Conservation (phyloP, 2,797 vertebrate species). For the Eulemur albifrons region DNA sequence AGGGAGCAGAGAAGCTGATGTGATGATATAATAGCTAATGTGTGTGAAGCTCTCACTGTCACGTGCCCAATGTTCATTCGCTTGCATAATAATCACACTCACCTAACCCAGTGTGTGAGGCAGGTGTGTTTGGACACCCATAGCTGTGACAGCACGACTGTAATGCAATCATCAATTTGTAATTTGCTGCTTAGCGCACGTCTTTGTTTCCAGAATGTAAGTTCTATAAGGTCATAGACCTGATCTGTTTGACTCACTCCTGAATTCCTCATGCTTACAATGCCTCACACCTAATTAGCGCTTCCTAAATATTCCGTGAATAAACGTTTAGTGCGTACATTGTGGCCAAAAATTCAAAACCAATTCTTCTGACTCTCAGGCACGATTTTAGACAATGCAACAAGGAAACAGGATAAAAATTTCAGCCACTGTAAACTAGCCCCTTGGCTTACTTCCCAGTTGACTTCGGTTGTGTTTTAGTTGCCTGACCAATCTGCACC, state of each 20-base stretch:
- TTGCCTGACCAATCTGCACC: neutral
- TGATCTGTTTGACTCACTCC: neutral
- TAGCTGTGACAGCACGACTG: neutral
- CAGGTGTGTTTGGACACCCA: neutral
- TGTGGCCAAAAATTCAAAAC: neutral
- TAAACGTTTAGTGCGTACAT: neutral
- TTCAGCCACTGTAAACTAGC: neutral
- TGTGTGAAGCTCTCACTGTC: neutral
- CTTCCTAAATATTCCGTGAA: neutral
- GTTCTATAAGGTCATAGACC: neutral
- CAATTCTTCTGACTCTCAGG: neutral
- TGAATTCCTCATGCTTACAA: neutral
- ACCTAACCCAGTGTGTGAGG: neutral
- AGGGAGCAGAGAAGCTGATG: neutral
- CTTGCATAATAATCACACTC: neutral
- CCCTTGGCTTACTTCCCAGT: neutral
- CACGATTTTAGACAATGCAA: neutral
- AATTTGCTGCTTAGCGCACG: neutral
- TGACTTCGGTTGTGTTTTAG: neutral
- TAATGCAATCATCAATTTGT: neutral
- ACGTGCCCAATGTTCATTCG: neutral
- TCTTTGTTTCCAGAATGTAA: neutral
- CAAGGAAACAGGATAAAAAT: rapidly evolving
- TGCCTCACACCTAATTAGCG: neutral
- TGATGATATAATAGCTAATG: neutral